Conservation (phyloP, 2,113 vertebrate species). For the Eulemur macaco region DNA sequence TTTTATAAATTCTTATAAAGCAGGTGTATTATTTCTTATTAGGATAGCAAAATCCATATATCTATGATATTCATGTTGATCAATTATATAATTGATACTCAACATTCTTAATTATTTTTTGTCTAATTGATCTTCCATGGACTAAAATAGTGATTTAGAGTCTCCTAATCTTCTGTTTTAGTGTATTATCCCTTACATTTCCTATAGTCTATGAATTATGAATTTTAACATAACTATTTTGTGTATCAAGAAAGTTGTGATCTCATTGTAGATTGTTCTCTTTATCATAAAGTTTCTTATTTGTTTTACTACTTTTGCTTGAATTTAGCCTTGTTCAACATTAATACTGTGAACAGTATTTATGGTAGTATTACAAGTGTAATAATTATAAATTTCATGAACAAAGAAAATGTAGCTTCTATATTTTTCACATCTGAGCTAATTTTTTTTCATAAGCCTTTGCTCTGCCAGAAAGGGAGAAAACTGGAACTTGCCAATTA, state of each 20-base stretch:
- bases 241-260: background rate
- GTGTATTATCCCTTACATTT: background rate
- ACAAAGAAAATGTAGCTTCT: background rate
- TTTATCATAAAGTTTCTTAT: background rate
- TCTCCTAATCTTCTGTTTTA: background rate
- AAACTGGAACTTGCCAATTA: background rate
- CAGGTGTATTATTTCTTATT: background rate
- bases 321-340: background rate
- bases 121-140: background rate
- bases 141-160: background rate
- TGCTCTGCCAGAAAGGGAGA: background rate
- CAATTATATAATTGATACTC: background rate
- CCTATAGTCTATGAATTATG: background rate
- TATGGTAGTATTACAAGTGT: background rate
- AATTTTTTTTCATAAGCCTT: background rate
- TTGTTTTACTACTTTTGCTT: background rate
- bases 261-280: background rate
- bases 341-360: background rate
- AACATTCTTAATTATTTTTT: background rate
- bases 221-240: background rate
- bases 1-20: slow-evolving; percentile 5
- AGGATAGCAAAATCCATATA: background rate
- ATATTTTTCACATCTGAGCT: background rate
- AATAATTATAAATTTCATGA: background rate
- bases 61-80: background rate